Evolutionary conservation across 1,140 invertebrate species (phyloP), one percentile per base, ranked within the genome.

Genomic region (Solenopsis fugax): DNA sequence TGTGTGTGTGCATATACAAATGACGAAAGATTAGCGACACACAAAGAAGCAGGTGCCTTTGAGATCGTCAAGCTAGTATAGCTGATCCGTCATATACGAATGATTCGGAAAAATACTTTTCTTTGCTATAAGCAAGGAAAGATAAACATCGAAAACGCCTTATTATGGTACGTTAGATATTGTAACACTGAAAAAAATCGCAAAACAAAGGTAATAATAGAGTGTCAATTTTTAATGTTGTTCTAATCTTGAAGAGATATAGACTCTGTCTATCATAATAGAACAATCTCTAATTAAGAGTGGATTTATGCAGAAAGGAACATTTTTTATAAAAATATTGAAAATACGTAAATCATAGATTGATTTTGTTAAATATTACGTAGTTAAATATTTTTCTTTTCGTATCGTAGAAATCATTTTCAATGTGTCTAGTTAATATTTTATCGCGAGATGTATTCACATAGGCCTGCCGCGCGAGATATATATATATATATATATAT

Each of bases 91-190:
- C 78, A 88, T 82, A 37, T 29, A 82, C n/a, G 52, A 71, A 56
- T 24, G 71, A 80, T 64, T 62, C 37, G 60, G 41, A 78, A 48
- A 81, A 60, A 71, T 21, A 73, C 60, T 84, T 92, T 90, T 76
- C 80, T 87, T 89, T 87, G 81, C 45, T 85, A 82, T 65, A 82
- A 18, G 87, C 82, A 85, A 90, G 71, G 82, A 80, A 91, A 91
- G 84, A 78, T 69, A 87, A 67, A 93, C 93, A 94, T 94, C 93
- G 93, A 94, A 94, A 90, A 92, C 90, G 93, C 93, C 93, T 94
- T 94, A 94, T 89, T 92, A 93, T 80, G 50, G 90, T 91, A 92
- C 67, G 82, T 80, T 87, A 77, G 77, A 88, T 88, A 84, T 86
- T 24, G 58, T 88, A 82, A 88, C 52, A 77, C 64, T 86, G 29